These are phyloP conservation scores for Encarsia formosa DNA, from an alignment of 2,888 invertebrate genomes.

Conservation along the genomic window DNA sequence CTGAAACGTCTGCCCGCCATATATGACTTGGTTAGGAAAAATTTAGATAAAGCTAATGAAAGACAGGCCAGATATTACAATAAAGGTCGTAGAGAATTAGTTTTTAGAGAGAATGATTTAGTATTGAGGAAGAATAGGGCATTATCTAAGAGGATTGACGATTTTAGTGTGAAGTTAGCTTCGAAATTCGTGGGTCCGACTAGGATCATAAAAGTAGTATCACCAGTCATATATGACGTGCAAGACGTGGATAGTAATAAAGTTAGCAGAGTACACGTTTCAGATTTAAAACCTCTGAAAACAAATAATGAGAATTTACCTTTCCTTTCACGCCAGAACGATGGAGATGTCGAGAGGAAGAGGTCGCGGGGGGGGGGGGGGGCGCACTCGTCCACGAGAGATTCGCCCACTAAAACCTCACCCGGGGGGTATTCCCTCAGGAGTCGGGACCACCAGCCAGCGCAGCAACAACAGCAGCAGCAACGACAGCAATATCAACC, in stretches of 20 bases:
- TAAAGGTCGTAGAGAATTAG: not conserved
- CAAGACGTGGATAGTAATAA: not conserved
- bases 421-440: too few relatives aligned
- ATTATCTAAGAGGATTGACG: not conserved
- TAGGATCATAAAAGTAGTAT: too few relatives aligned
- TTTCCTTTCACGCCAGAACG: too few relatives aligned
- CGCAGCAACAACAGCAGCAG: too few relatives aligned
- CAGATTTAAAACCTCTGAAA: not conserved
- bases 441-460: too few relatives aligned
- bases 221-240: not conserved
- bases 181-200: not conserved
- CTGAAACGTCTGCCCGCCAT: not conserved
- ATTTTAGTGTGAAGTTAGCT: not conserved
- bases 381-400: too few relatives aligned
- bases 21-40: not conserved
- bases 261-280: not conserved
- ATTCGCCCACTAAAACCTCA: too few relatives aligned
- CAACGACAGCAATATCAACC: too few relatives aligned
- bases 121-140: too few relatives aligned
- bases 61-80: not conserved
- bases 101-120: not conserved
- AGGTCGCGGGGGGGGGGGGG: too few relatives aligned
- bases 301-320: too few relatives aligned
- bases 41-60: not conserved
- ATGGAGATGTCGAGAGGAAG: too few relatives aligned